These are phyloP conservation scores for Icerya purchasi DNA, from an alignment of 2,888 invertebrate genomes.

Conservation along the genomic window DNA sequence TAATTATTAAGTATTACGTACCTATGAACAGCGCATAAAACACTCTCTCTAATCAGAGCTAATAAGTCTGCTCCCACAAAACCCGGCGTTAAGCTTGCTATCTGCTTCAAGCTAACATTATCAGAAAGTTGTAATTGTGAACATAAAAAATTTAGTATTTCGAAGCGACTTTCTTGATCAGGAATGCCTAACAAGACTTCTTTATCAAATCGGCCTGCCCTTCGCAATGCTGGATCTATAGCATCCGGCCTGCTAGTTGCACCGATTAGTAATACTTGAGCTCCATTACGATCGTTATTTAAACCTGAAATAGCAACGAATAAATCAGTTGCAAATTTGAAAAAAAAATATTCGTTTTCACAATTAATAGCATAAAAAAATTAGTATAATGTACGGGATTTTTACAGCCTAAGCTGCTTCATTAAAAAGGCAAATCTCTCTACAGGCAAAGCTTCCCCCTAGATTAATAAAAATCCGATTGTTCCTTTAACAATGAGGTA, in stretches of 20 bases:
- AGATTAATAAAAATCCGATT: too few species aligned
- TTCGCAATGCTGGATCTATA: conserved; percentile 73
- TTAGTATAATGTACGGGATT: too few species aligned
- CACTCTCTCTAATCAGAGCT: conserved; percentile 67
- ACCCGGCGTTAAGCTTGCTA: conserved; percentile 79
- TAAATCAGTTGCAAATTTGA: too few species aligned
- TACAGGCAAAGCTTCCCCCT: too few species aligned
- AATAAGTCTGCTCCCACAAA: conserved; percentile 88
- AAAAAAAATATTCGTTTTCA: too few species aligned
- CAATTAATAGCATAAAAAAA: too few species aligned
- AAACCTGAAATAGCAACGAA: conserved; percentile 31
- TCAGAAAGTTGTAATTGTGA: conserved; percentile 42
- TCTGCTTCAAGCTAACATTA: conserved; percentile 38
- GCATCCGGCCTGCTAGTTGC: conserved; percentile 86
- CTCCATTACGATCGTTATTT: conserved; percentile 30
- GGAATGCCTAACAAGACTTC: conserved; percentile 90
- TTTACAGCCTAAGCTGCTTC: too few species aligned
- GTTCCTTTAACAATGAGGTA: too few species aligned
- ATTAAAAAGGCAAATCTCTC: too few species aligned
- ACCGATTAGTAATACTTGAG: conserved; percentile 65
- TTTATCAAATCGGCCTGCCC: conserved; percentile 81
- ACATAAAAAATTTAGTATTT: conserved; percentile 54
- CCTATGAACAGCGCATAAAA: conserved; percentile 65
- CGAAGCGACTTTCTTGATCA: conserved; percentile 53
- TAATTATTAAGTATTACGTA: too few species aligned